Evolutionary conservation across 1,140 invertebrate species (phyloP), one percentile per base, ranked within the genome.

Genomic region (Tetragonula clypearis): DNA sequence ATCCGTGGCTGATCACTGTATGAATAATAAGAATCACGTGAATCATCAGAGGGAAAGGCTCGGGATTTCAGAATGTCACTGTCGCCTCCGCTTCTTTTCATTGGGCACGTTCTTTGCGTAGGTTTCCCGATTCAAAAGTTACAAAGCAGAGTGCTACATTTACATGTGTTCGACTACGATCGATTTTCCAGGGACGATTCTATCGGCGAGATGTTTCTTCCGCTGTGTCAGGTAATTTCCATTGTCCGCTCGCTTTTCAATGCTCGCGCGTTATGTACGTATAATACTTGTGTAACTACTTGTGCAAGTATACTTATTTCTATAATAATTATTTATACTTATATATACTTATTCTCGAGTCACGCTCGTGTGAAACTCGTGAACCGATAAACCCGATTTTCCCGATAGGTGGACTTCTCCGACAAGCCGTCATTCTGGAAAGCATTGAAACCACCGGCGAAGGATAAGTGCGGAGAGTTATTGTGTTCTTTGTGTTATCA

Each of bases 91-190:
- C 35, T 26, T n/a, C 41, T 49, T 30, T 30, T 49, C 41, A 14
- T 3, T 53, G 15, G 30, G 30, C 77, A 30, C 41, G 11, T 56
- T 26, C 26, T 26, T 65, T 26, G 6, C 30, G 21, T 93, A 97
- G 97, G 98, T 88, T 99, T 98, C 92, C 98, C 98, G 1, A 98
- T 99, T 91, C 98, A 98, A 94, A 98, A 99, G 94, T 95, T 99
- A 80, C 98, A 99, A 94, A 98, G 97, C 89, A 96, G 98, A 93
- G 98, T 99, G 60, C 95, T 99, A 55, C 98, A 99, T 94, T 96
- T 99, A 66, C 98, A 99, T 93, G 98, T 99, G 15, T 99, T 99
- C 94, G 98, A 99, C 94, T 99, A 99, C 95, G 98, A 99, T 95
- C 96, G 98, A 90, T 99, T 99, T 95, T 99, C 98, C 30, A 96